phyloP scores from a whole-genome alignment of 1,140 invertebrate species.

The Acyrthosiphon pisum region DNA sequence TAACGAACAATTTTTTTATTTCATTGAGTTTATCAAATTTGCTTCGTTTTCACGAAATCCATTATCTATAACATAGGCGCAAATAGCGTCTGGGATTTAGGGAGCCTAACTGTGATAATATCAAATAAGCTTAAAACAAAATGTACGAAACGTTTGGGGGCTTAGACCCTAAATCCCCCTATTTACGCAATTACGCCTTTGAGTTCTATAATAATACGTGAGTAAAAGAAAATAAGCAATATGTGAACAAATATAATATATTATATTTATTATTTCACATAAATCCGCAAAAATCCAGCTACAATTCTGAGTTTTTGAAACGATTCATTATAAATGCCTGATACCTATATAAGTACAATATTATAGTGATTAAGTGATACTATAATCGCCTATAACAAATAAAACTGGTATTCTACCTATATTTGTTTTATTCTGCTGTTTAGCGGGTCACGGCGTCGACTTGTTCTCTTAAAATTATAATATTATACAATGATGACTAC shows the following conservation, averaged over 20 bases:
- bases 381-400: not conserved
- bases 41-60: no score
- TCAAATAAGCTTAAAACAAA: no score
- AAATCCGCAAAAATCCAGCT: not conserved
- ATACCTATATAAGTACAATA: no score
- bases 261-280: not conserved
- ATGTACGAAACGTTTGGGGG: no score
- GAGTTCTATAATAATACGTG: not conserved
- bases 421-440: not conserved
- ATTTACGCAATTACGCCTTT: no score
- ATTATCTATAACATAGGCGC: no score
- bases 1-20: no score
- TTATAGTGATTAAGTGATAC: not conserved
- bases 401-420: not conserved
- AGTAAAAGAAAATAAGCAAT: not conserved
- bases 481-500: not conserved
- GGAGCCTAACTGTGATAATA: no score
- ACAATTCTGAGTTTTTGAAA: not conserved
- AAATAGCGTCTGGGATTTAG: no score
- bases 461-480: constrained; percentile 2
- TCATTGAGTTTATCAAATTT: no score
- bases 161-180: no score
- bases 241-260: not conserved
- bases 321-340: no score
- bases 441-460: not conserved